phyloP scores from a whole-genome alignment of 92 coral and sea anemone genomes.

The Epizoanthus illoricatus region DNA sequence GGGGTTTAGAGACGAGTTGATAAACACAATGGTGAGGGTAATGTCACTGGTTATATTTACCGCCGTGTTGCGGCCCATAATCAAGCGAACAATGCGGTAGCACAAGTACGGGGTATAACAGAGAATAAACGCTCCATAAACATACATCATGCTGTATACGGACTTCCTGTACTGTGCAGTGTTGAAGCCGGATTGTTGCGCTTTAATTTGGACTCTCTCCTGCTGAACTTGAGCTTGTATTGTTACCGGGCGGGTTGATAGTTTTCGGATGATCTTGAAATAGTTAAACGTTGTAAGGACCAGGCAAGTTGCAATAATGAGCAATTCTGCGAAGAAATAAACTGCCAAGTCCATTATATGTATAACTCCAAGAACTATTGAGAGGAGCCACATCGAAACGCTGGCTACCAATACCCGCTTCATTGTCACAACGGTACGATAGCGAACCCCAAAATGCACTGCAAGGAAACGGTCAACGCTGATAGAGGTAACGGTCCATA shows the following conservation, averaged over 20 bases:
- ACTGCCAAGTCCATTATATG: neutral
- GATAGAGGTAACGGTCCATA: slow-evolving; percentile 20
- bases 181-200: neutral
- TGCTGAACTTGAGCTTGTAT: neutral
- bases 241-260: neutral
- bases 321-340: neutral
- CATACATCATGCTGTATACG: neutral
- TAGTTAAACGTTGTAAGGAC: neutral
- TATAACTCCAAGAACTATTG: neutral
- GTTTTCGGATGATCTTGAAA: neutral
- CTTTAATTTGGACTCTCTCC: no score
- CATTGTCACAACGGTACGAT: neutral
- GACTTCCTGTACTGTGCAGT: neutral
- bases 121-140: slow-evolving; percentile 2
- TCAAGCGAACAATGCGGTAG: neutral
- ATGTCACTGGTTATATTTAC: neutral
- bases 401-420: neutral
- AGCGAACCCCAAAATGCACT: slow-evolving; percentile 17
- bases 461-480: slow-evolving; percentile 33
- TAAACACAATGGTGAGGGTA: neutral
- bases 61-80: neutral
- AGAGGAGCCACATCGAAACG: neutral
- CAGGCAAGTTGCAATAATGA: neutral
- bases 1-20: slow-evolving; percentile 10
- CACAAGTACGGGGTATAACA: slow-evolving; percentile 7